Evolutionary conservation across 2,113 vertebrate genomes (phyloP), one percentile per base, ranked within the genome.

Genomic region (Macquaria ambigua): DNA sequence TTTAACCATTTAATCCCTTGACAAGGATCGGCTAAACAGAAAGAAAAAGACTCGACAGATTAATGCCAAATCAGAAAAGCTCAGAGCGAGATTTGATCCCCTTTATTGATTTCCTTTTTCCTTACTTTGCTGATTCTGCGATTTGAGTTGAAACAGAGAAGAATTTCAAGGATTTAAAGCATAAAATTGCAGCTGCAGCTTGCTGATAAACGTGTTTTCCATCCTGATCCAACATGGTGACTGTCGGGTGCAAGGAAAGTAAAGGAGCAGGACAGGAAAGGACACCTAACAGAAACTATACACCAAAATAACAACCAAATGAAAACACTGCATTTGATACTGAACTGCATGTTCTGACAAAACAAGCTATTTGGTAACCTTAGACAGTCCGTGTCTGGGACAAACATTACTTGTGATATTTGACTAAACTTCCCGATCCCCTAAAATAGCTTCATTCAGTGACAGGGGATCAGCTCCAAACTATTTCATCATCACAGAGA

Each of bases 11-110:
- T 93, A 91, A 94, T 95, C 92, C 88, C 81, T 84, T 4, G 78
- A 88, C 81, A 87, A 85, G 87, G 71, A 85, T 75, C 21, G 21
- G 79, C 82, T 85, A 88, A 91, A 92, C 39, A 83, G 50, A 78
- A 68, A 82, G 85, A 90, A 88, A 81, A 77, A 79, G 84, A 85
- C 88, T 87, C 63, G 73, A 76, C 90, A 93, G 90, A 93, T 93
- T 94, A 93, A 95, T 88, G 89, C 87, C 90, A 82, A 91, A 94
- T 94, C 91, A 91, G 90, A 94, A 89, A 83, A 68, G 85, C 90
- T 89, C 48, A 52, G 77, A 72, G 91, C 74, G 48, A 92, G 88
- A 93, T 92, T 86, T 90, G 88, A 94, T 90, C 87, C 93, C 77
- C 11, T 72, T 86, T 87, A 95, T 94, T 93, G 94, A 94, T 95